A percentile compares a stretch with the other conserved stretches of the same genome.
These are phyloP conservation scores for Thalassophryne amazonica DNA, from an alignment of 2,797 vertebrate genomes.

Conservation along the genomic window DNA sequence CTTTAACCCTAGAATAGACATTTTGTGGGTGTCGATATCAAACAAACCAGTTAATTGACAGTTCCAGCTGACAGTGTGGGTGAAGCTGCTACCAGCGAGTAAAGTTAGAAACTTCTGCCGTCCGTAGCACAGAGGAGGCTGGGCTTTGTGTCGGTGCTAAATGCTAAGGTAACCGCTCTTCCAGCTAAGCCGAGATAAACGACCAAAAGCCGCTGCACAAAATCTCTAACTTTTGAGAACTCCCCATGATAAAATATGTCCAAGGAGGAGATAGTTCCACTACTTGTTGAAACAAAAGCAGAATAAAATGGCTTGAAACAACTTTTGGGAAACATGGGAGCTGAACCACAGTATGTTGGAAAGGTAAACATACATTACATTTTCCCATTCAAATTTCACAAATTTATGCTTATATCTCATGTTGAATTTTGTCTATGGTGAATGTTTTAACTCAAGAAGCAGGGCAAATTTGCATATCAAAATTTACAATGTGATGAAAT, in stretches of 20 bases:
- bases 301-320: no score
- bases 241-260: conserved; percentile 43
- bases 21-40: conserved; percentile 50
- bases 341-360: conserved; percentile 91
- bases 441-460: no score
- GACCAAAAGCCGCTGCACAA: conserved; percentile 47
- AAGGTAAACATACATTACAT: conserved; percentile 78
- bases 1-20: conserved; percentile 91
- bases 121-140: conserved; percentile 27
- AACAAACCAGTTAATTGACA: conserved; percentile 22
- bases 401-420: no score
- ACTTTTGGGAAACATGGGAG: no score
- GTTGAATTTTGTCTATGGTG: no score
- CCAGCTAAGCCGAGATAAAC: conserved; percentile 57
- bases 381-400: no score
- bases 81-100: conserved; percentile 40
- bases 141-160: conserved; percentile 27
- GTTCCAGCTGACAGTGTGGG: no score
- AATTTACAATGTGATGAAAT: no score
- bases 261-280: neutral
- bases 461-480: no score
- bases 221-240: conserved; percentile 25
- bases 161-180: conserved; percentile 62
- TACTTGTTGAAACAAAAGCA: no score
- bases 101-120: conserved; percentile 21